Conservation (phyloP, 2,888 invertebrate genomes). For the Mylabris sibirica region DNA sequence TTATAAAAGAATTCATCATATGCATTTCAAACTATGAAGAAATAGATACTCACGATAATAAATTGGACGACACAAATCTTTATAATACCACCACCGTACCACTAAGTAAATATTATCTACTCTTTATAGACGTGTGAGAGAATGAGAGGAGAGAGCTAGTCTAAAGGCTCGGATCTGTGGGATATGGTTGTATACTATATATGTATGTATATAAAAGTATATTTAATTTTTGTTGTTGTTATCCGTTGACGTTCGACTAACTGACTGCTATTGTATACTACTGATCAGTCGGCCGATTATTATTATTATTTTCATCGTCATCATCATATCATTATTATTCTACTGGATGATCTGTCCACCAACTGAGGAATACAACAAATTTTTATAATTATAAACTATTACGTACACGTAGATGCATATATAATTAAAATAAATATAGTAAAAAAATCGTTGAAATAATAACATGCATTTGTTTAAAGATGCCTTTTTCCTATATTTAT, state of each 20-base stretch:
- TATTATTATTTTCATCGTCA: too few relatives aligned
- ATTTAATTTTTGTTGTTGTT: not conserved
- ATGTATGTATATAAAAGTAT: too few relatives aligned
- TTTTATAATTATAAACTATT: not conserved
- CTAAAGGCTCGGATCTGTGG: not conserved
- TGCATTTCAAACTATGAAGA: too few relatives aligned
- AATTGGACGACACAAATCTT: not conserved
- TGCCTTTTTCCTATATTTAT: too few relatives aligned
- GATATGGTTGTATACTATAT: not conserved
- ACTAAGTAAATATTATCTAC: too few relatives aligned
- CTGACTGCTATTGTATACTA: conserved; percentile 6
- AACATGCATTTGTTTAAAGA: too few relatives aligned
- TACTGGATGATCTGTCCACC: not conserved
- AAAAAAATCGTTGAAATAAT: not conserved
- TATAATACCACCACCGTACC: too few relatives aligned
- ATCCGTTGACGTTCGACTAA: conserved; percentile 3
- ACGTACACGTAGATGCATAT: not conserved
- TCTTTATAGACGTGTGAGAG: too few relatives aligned
- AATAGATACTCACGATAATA: not conserved
- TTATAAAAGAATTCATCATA: too few relatives aligned
- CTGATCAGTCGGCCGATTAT: not conserved
- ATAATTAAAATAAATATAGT: not conserved
- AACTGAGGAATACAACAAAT: not conserved
- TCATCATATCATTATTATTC: too few relatives aligned
- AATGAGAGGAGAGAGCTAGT: not conserved